These are phyloP conservation scores for Portevinia maculata DNA, from an alignment of 2,888 invertebrate species.

Conservation along the genomic window DNA sequence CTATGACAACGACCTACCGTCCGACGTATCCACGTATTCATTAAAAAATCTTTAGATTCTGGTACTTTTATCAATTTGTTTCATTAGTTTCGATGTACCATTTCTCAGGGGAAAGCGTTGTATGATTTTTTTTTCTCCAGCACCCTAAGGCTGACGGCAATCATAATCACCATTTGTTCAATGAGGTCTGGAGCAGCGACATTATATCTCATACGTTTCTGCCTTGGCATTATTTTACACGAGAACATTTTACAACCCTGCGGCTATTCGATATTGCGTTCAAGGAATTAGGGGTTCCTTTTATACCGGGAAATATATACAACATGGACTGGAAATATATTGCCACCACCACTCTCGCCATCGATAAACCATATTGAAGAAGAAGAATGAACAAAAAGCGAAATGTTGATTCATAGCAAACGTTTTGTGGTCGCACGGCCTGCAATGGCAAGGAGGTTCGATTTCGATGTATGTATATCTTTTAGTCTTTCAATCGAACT, in stretches of 20 bases:
- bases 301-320: background rate
- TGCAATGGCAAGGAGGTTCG: background rate
- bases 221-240: conserved; percentile 8
- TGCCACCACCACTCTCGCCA: conserved; percentile 24
- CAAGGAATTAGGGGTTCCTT: background rate
- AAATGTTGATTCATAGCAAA: conserved; percentile 53
- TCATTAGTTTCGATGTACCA: conserved; percentile 25
- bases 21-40: too few relatives aligned
- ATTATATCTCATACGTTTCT: conserved; percentile 34
- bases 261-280: conserved; percentile 28
- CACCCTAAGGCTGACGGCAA: background rate
- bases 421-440: conserved; percentile 49
- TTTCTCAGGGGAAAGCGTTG: background rate
- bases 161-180: conserved; percentile 14
- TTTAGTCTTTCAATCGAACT: conserved; percentile 64
- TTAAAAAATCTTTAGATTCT: background rate
- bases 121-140: background rate
- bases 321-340: conserved; percentile 24
- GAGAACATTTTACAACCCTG: conserved; percentile 28
- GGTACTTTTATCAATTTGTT: background rate
- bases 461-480: too few relatives aligned
- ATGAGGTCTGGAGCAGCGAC: background rate
- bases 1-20: background rate
- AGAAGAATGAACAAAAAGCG: conserved; percentile 45
- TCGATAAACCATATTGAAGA: conserved; percentile 48